Evolutionary conservation across 1,140 invertebrate genomes (phyloP).

Genomic region (Leucophenga varia): DNA sequence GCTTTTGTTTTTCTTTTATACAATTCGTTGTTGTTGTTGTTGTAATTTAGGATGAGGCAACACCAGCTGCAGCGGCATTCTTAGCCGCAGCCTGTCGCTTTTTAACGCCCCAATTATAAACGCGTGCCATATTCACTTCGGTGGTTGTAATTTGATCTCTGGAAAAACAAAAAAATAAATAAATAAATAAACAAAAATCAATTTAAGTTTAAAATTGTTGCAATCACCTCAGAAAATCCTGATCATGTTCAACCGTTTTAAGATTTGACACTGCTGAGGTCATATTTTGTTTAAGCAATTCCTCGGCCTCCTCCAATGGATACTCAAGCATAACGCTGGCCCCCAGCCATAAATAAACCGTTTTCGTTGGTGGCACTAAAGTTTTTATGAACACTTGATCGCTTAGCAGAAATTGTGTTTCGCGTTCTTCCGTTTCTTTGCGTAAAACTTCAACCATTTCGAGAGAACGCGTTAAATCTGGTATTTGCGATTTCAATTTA

Average conservation of each 20-base stretch:
- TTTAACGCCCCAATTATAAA: slow-evolving; percentile 96
- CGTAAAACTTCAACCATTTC: slow-evolving; percentile 91
- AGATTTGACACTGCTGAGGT: slow-evolving; percentile 83
- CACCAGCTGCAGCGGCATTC: slow-evolving; percentile 19
- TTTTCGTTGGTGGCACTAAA: slow-evolving; percentile 86
- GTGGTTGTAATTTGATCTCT: slow-evolving; percentile 97
- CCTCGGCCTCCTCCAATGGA: slow-evolving; percentile 86
- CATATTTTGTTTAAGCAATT: slow-evolving; percentile 85
- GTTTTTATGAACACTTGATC: slow-evolving; percentile 94
- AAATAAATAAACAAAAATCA: neutral
- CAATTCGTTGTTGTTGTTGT: neutral
- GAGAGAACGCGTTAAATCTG: slow-evolving; percentile 87
- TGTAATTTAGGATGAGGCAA: slow-evolving; percentile 26
- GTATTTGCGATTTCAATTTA: slow-evolving; percentile 86
- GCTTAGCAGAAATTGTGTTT: slow-evolving; percentile 91
- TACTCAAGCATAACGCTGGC: slow-evolving; percentile 99
- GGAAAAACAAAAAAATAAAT: slow-evolving; percentile 34
- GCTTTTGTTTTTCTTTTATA: slow-evolving; percentile 7
- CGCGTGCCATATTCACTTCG: slow-evolving; percentile 97
- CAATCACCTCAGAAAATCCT: slow-evolving; percentile 61
- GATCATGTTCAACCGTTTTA: slow-evolving; percentile 83
- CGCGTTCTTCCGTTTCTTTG: slow-evolving; percentile 76
- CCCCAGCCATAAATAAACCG: slow-evolving; percentile 96
- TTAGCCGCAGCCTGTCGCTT: slow-evolving; percentile 67
- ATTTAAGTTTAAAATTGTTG: neutral